Percentiles rank a stretch among this genome's conserved stretches.
Evolutionary conservation across 2,797 vertebrate species (phyloP).

Genomic region (Benthosema pterotum): DNA sequence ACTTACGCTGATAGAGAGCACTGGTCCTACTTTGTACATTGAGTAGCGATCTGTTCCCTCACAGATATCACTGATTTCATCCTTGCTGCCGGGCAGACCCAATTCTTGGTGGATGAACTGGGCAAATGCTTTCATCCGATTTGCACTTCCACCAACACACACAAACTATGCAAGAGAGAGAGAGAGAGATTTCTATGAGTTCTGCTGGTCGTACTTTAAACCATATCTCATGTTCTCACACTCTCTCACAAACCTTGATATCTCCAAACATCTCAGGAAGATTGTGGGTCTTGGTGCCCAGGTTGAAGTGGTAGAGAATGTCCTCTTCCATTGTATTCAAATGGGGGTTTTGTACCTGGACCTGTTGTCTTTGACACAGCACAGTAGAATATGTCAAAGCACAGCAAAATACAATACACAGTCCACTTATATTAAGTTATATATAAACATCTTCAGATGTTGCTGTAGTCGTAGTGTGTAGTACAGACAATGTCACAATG

Average conservation of each 20-base stretch:
- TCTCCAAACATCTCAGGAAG: constrained; percentile 89
- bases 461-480: too few relatives aligned
- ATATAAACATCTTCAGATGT: too few relatives aligned
- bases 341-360: constrained; percentile 86
- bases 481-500: too few relatives aligned
- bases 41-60: constrained; percentile 87
- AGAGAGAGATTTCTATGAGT: constrained; percentile 15
- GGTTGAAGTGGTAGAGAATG: constrained; percentile 87
- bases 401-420: too few relatives aligned
- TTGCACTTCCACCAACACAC: constrained; percentile 87
- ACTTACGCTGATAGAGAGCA: constrained; percentile 88
- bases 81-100: constrained; percentile 64
- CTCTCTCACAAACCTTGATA: constrained; percentile 81
- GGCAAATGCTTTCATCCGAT: constrained; percentile 88
- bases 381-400: neutral
- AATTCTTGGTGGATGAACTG: constrained; percentile 85
- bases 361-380: constrained; percentile 69
- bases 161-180: constrained; percentile 82
- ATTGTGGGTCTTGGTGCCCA: constrained; percentile 89
- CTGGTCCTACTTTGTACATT: constrained; percentile 87
- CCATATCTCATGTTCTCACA: neutral
- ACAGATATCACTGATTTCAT: constrained; percentile 82
- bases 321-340: constrained; percentile 88
- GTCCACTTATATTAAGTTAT: too few relatives aligned
- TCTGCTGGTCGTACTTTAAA: neutral